Percentiles rank a stretch among this genome's conserved stretches.
Evolutionary conservation across 2,113 vertebrate genomes (phyloP).

Genomic region (Talpa occidentalis): DNA sequence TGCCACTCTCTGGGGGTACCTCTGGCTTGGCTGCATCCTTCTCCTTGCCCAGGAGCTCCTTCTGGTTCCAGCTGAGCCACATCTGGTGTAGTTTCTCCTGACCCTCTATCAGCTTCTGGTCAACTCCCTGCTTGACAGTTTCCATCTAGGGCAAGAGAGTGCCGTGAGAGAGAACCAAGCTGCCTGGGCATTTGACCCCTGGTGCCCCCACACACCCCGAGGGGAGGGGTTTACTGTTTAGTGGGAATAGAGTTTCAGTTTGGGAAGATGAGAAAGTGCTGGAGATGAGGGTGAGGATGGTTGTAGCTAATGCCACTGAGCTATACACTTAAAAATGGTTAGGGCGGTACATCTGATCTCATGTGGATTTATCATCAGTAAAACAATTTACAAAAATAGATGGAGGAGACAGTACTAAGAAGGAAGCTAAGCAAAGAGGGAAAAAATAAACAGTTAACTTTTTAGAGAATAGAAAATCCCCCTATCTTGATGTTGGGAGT

Average conservation of each 20-base stretch:
- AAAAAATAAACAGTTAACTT: not conserved
- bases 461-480: not conserved
- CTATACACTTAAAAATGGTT: too few species aligned
- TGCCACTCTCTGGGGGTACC: conserved; percentile 58
- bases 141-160: conserved; percentile 80
- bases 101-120: conserved; percentile 88
- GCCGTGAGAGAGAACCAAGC: fast-evolving
- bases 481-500: not conserved
- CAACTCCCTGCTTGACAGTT: conserved; percentile 85
- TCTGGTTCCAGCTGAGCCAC: conserved; percentile 92
- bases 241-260: too few species aligned
- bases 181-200: not conserved
- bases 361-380: not conserved
- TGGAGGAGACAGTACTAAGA: not conserved
- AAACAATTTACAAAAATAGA: not conserved
- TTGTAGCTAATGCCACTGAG: not conserved
- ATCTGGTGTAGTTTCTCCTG: conserved; percentile 91
- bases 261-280: not conserved
- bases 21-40: conserved; percentile 66
- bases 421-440: not conserved
- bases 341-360: not conserved
- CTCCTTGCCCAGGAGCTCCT: conserved; percentile 77
- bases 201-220: fast-evolving
- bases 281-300: not conserved
- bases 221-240: not conserved